phyloP scores from a whole-genome alignment of 1,140 invertebrate species.

The Thalassaphorura encarpata region DNA sequence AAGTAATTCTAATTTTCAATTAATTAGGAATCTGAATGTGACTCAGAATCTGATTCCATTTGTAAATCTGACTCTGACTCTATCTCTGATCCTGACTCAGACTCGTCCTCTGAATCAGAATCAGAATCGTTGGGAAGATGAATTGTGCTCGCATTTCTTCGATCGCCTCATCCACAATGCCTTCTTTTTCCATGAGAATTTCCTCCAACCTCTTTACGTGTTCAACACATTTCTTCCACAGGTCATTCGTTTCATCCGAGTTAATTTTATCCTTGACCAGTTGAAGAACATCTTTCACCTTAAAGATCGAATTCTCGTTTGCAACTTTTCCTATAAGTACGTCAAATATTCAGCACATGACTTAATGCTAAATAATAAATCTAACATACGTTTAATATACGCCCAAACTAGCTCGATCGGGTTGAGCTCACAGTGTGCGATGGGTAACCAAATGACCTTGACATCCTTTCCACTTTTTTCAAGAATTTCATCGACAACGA shows the following conservation, averaged over 20 bases:
- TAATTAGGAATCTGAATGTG: too few species aligned
- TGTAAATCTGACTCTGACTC: too few species aligned
- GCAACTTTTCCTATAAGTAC: neutral
- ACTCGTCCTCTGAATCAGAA: too few species aligned
- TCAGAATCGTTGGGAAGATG: too few species aligned
- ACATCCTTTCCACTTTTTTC: conserved; percentile 5
- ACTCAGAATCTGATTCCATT: too few species aligned
- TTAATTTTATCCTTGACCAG: neutral
- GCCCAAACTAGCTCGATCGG: conserved; percentile 13
- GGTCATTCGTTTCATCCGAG: neutral
- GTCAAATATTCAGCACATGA: neutral
- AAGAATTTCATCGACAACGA: conserved; percentile 5
- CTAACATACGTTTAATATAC: neutral
- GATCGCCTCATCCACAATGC: neutral
- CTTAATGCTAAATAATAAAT: too few species aligned
- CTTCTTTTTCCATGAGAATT: neutral
- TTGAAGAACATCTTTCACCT: neutral
- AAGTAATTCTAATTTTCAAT: too few species aligned
- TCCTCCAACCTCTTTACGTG: neutral
- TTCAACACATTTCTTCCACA: neutral
- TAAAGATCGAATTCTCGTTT: neutral
- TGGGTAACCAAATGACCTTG: conserved; percentile 13
- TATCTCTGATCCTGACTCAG: too few species aligned
- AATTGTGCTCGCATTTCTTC: too few species aligned
- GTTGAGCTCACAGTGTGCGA: conserved; percentile 19